Conservation (phyloP, 2,797 vertebrate genomes). For the Pangasius mekongensis region DNA sequence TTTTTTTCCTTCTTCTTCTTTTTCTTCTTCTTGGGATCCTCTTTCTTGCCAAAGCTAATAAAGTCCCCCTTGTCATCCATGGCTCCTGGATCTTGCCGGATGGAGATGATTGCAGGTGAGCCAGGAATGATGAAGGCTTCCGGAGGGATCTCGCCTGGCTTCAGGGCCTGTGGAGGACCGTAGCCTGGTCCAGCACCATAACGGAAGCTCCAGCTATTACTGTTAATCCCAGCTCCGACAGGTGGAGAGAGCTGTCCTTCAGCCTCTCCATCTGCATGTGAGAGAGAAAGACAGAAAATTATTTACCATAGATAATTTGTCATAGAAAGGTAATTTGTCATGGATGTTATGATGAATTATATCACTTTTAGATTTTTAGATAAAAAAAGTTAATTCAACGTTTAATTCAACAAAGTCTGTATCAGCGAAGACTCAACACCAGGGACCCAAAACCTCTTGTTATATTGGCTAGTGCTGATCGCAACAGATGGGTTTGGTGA, state of each 20-base stretch:
- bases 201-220: constrained; percentile 99
- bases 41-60: constrained; percentile 99
- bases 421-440: background rate
- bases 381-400: background rate
- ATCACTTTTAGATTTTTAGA: background rate
- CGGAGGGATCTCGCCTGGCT: constrained; percentile 93
- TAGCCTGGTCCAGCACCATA: constrained; percentile 86
- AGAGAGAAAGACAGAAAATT: constrained; percentile 14
- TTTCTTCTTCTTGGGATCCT: constrained; percentile 98
- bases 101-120: constrained; percentile 98
- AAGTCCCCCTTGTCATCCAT: constrained; percentile 97
- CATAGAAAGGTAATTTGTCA: background rate
- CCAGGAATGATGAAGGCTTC: constrained; percentile 99
- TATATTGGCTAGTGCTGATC: background rate
- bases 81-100: constrained; percentile 89
- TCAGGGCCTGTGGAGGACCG: constrained; percentile 84
- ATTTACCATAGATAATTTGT: background rate
- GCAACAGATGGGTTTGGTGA: background rate
- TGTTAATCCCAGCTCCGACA: constrained; percentile 95
- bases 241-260: constrained; percentile 95
- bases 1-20: constrained; percentile 99
- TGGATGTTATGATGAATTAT: background rate
- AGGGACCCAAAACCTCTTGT: background rate
- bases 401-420: background rate
- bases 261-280: constrained; percentile 85